Percentiles rank a stretch among this genome's conserved stretches.
Evolutionary conservation across 2,888 invertebrate species (phyloP).

Genomic region (Drosophila buzzatii): DNA sequence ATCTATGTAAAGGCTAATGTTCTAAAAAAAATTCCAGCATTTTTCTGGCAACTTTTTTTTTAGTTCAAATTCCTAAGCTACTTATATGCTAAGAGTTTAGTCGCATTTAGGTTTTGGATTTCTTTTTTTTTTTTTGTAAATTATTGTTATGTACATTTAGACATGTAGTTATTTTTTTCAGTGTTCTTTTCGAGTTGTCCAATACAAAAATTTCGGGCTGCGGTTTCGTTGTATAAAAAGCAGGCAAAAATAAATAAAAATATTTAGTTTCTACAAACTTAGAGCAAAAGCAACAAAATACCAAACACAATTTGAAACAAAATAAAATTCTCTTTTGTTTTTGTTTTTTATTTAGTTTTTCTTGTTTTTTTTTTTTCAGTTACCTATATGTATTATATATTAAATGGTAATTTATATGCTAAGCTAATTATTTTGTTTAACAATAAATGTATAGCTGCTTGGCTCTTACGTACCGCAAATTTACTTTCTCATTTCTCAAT

Average conservation of each 20-base stretch:
- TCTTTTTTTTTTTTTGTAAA: conserved; percentile 57
- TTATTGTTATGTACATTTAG: conserved; percentile 82
- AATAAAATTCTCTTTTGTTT: conserved; percentile 58
- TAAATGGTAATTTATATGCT: conserved; percentile 75
- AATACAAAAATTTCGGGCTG: conserved; percentile 16
- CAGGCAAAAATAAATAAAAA: conserved; percentile 21
- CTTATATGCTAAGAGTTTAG: conserved; percentile 49
- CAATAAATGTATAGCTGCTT: conserved; percentile 76
- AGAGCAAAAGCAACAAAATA: conserved; percentile 12
- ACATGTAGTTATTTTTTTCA: conserved; percentile 60
- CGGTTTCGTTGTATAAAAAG: conserved; percentile 64
- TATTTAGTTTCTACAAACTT: conserved; percentile 10
- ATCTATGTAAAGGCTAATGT: background rate
- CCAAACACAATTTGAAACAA: conserved; percentile 70
- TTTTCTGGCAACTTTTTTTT: conserved; percentile 5
- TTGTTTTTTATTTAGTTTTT: conserved; percentile 56
- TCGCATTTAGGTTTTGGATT: conserved; percentile 52
- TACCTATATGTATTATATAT: conserved; percentile 66
- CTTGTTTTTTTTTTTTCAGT: conserved; percentile 44
- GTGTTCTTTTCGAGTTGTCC: conserved; percentile 44
- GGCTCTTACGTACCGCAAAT: conserved; percentile 45
- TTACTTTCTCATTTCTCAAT: conserved; percentile 22
- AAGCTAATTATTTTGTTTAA: conserved; percentile 76
- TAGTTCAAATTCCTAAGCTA: conserved; percentile 45
- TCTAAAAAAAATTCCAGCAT: conserved; percentile 10